These are phyloP conservation scores for Pollenia amentaria DNA, from an alignment of 2,888 invertebrate species.

Conservation along the genomic window DNA sequence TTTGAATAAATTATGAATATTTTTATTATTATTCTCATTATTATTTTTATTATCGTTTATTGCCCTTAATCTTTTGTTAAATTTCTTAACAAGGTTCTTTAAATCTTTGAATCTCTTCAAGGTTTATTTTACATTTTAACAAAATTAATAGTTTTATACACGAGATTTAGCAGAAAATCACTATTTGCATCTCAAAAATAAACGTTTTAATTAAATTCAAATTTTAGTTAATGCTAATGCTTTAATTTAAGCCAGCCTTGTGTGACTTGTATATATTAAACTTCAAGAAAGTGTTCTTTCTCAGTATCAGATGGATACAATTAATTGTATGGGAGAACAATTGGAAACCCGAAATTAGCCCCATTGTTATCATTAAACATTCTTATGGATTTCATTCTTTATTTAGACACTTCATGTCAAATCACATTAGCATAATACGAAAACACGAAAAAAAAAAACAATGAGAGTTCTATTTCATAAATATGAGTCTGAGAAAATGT, in stretches of 20 bases:
- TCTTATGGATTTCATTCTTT: background rate
- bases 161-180: constrained; percentile 8
- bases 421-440: constrained; percentile 24
- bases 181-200: background rate
- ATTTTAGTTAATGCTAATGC: too few relatives aligned
- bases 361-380: background rate
- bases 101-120: background rate
- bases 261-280: too few relatives aligned
- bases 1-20: constrained; percentile 16
- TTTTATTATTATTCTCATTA: background rate
- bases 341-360: too few relatives aligned
- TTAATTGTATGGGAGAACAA: too few relatives aligned
- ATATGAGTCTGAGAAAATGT: background rate
- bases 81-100: constrained; percentile 7
- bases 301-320: too few relatives aligned
- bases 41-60: constrained; percentile 12
- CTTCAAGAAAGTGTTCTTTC: too few relatives aligned
- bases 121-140: background rate
- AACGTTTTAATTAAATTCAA: background rate
- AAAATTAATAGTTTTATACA: constrained; percentile 11
- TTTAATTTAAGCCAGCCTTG: too few relatives aligned
- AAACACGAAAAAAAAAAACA: background rate
- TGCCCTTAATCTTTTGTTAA: constrained; percentile 14
- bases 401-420: background rate
- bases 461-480: background rate